Percentiles rank a stretch among this genome's conserved stretches.
Conservation (phyloP, 2,113 vertebrate species). For the Gymnobelideus leadbeateri region DNA sequence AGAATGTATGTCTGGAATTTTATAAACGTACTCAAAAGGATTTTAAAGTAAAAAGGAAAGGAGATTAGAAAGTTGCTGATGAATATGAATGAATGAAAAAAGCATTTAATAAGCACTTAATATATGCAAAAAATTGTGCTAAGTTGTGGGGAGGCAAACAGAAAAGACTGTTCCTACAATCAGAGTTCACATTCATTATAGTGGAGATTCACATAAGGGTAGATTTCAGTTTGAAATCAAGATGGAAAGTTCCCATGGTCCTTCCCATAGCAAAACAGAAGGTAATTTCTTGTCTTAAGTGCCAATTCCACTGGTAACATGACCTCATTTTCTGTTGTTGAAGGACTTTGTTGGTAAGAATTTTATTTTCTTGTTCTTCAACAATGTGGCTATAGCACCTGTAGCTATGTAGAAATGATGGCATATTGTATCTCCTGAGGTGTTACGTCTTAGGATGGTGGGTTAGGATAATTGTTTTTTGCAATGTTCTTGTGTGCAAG, state of each 20-base stretch:
- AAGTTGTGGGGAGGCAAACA: not conserved
- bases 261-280: not conserved
- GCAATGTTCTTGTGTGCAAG: not conserved
- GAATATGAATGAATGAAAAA: not conserved
- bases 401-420: not conserved
- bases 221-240: not conserved
- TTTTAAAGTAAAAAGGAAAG: not conserved
- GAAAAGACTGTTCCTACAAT: not conserved
- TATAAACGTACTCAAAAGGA: not conserved
- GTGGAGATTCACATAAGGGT: not conserved
- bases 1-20: not conserved
- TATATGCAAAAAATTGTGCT: not conserved
- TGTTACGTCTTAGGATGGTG: not conserved
- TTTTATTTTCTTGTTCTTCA: not conserved
- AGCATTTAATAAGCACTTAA: not conserved
- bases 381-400: not conserved
- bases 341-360: not conserved
- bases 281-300: not conserved
- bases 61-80: too few relatives aligned
- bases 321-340: not conserved
- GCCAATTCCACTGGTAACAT: not conserved
- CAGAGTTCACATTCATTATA: not conserved
- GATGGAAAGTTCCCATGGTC: not conserved
- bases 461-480: not conserved
- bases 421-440: not conserved